phyloP scores from a whole-genome alignment of 2,113 vertebrate genomes.

The Myiozetetes cayanensis region DNA sequence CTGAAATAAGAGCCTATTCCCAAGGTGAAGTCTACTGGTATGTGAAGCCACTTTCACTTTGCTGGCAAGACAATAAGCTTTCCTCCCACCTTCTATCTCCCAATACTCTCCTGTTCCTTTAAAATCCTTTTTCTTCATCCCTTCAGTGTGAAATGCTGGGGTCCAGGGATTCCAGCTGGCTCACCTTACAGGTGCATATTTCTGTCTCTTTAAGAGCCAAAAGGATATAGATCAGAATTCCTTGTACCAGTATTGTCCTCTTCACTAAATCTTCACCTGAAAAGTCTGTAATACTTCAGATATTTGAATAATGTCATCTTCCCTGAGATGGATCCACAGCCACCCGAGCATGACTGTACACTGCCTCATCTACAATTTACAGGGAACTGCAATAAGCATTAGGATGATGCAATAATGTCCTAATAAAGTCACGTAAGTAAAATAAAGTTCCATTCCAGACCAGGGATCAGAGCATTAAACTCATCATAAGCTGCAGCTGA shows the following conservation, averaged over 20 bases:
- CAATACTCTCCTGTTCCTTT: neutral
- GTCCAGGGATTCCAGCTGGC: neutral
- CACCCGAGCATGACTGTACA: neutral
- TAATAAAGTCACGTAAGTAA: neutral
- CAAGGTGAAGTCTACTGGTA: neutral
- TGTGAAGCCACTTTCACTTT: neutral
- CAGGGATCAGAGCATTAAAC: neutral
- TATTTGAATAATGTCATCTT: neutral
- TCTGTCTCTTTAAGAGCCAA: neutral
- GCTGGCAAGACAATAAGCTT: neutral
- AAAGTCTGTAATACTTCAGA: neutral
- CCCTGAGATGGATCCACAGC: neutral
- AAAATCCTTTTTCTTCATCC: neutral
- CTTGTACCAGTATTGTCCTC: neutral
- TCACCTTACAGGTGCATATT: neutral
- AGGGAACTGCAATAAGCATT: neutral
- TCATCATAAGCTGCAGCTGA: neutral
- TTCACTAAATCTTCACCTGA: neutral
- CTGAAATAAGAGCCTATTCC: neutral
- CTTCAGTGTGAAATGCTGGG: neutral
- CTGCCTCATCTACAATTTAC: neutral
- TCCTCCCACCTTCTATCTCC: neutral
- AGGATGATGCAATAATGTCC: neutral
- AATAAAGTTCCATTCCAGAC: slow-evolving; percentile 1
- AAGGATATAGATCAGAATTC: neutral